A percentile compares a stretch with the other conserved stretches of the same genome.
These are phyloP conservation scores for Ochropacha duplaris DNA, from an alignment of 2,888 invertebrate genomes.

Conservation along the genomic window DNA sequence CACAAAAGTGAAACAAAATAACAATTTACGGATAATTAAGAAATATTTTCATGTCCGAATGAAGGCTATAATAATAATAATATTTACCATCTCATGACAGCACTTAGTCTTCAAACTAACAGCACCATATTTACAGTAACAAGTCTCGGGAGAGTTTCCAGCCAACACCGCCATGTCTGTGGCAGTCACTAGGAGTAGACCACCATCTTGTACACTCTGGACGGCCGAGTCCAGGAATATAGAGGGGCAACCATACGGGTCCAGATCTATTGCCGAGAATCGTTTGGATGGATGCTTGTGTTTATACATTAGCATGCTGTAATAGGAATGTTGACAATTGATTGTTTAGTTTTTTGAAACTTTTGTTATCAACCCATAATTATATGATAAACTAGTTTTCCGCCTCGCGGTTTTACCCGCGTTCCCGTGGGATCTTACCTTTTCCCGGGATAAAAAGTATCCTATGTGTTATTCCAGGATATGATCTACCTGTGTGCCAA, in stretches of 20 bases:
- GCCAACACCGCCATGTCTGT: slow-evolving; percentile 98
- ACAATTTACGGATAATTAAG: no score
- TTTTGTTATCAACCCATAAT: no score
- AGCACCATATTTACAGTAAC: slow-evolving; percentile 96
- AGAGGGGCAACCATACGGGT: slow-evolving; percentile 98
- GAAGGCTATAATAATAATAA: no score
- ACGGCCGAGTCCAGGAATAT: slow-evolving; percentile 95
- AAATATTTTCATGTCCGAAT: neutral
- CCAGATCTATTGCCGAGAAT: slow-evolving; percentile 96
- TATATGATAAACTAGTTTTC: no score
- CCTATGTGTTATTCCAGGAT: no score
- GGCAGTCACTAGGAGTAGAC: slow-evolving; percentile 96
- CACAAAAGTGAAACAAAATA: no score
- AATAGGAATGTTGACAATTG: no score
- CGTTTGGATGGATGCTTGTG: slow-evolving; percentile 85
- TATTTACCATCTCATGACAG: slow-evolving; percentile 96
- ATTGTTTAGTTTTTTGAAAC: no score
- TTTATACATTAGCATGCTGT: slow-evolving; percentile 92
- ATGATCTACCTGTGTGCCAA: no score
- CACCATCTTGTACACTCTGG: slow-evolving; percentile 90
- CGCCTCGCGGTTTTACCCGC: no score
- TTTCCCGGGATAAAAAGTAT: no score
- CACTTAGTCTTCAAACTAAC: slow-evolving; percentile 92
- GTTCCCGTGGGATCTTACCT: no score
- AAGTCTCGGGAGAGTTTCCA: slow-evolving; percentile 97